Evolutionary conservation across 2,888 invertebrate species (phyloP).

Genomic region (Pyrrhosoma nymphula): DNA sequence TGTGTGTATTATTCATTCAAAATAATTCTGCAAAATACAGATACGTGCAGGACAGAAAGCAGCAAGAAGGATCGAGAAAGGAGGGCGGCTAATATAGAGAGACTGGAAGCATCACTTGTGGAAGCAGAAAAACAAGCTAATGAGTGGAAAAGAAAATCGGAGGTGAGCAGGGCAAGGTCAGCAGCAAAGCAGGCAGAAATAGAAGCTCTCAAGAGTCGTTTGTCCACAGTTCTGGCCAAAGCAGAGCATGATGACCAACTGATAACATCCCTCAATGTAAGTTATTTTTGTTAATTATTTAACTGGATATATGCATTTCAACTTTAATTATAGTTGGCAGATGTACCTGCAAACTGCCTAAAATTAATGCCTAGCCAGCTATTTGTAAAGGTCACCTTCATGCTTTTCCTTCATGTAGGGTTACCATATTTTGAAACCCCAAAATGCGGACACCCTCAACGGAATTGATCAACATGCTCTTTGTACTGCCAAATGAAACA

Average conservation of each 20-base stretch:
- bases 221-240: conserved; percentile 82
- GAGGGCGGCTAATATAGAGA: conserved; percentile 81
- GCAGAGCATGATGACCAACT: conserved; percentile 83
- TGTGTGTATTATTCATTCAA: not conserved
- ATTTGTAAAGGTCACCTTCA: no score
- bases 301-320: not conserved
- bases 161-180: conserved; percentile 68
- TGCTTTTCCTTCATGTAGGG: no score
- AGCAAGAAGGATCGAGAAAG: conserved; percentile 81
- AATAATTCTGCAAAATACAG: not conserved
- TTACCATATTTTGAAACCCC: no score
- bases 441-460: no score
- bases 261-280: conserved; percentile 77
- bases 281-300: not conserved
- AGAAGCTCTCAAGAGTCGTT: conserved; percentile 82
- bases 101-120: conserved; percentile 80
- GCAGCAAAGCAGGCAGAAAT: conserved; percentile 79
- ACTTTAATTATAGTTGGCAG: not conserved
- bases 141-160: conserved; percentile 69
- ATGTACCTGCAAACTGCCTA: not conserved
- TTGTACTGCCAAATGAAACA: no score
- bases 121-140: conserved; percentile 79
- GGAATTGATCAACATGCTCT: no score
- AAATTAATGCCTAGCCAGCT: not conserved
- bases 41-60: conserved; percentile 78